A percentile compares a stretch with the other conserved stretches of the same genome.
phyloP scores from a whole-genome alignment of 2,888 invertebrate species.

The Rhamphomyia laevipes region DNA sequence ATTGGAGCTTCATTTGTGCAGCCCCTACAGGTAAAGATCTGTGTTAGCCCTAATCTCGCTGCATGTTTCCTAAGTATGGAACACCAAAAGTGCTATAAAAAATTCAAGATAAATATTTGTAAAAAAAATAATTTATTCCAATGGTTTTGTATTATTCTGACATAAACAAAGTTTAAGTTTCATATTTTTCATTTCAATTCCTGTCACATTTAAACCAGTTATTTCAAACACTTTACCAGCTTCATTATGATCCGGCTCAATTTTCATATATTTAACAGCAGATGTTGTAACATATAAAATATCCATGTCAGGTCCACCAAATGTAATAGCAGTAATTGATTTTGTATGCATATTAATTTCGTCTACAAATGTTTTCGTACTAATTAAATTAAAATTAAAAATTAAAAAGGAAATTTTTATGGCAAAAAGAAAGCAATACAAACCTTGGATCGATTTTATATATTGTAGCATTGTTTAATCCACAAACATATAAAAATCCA shows the following conservation, averaged over 20 bases:
- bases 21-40: too few species aligned
- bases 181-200: conserved; percentile 30
- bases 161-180: too few species aligned
- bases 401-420: too few species aligned
- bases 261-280: conserved; percentile 23
- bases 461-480: conserved; percentile 53
- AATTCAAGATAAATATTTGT: too few species aligned
- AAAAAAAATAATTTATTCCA: too few species aligned
- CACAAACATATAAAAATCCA: conserved; percentile 67
- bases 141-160: too few species aligned
- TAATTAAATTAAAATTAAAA: too few species aligned
- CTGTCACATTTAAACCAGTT: conserved; percentile 46
- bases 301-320: conserved; percentile 55
- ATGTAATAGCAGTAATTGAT: conserved; percentile 58
- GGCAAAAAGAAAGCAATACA: too few species aligned
- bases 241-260: conserved; percentile 22
- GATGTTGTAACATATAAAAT: conserved; percentile 60
- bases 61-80: too few species aligned
- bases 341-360: conserved; percentile 45
- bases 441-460: conserved; percentile 34
- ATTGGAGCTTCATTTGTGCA: too few species aligned
- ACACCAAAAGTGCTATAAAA: too few species aligned
- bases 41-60: too few species aligned
- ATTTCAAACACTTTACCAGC: conserved; percentile 49
- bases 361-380: conserved; percentile 44